Conservation (phyloP, 1,140 invertebrate species). For the Listronotus bonariensis region DNA sequence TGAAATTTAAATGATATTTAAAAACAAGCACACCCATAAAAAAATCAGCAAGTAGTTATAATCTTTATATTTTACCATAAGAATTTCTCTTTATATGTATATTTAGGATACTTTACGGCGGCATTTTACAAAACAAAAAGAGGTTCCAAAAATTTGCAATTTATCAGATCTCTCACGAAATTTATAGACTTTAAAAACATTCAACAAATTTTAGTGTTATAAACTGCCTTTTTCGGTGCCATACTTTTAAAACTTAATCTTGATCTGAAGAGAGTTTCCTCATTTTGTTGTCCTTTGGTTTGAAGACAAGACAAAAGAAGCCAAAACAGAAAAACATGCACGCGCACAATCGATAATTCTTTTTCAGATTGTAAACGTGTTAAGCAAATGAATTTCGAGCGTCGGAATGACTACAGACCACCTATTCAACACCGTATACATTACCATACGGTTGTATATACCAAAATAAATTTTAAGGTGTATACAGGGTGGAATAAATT, state of each 20-base stretch:
- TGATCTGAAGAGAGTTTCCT: slow-evolving; percentile 20
- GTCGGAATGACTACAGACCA: slow-evolving; percentile 7
- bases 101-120: slow-evolving; percentile 21
- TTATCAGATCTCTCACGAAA: slow-evolving; percentile 24
- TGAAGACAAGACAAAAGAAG: slow-evolving; percentile 31
- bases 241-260: slow-evolving; percentile 36
- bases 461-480: no score
- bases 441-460: slow-evolving; percentile 18
- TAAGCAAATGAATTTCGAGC: slow-evolving; percentile 20
- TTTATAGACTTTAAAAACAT: slow-evolving; percentile 31
- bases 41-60: no score
- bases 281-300: slow-evolving; percentile 26
- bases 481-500: no score
- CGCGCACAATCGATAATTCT: slow-evolving; percentile 20
- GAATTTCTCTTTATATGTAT: slow-evolving; percentile 23
- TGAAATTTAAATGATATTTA: no score
- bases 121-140: slow-evolving; percentile 8
- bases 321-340: slow-evolving; percentile 23
- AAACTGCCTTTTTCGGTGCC: slow-evolving; percentile 31
- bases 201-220: slow-evolving; percentile 30
- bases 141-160: slow-evolving; percentile 30
- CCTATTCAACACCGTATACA: slow-evolving; percentile 14
- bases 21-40: no score
- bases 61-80: slow-evolving; percentile 13
- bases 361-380: slow-evolving; percentile 19